Base-by-base conservation (phyloP, 2,888 invertebrate species). In the Agriopis aurantiaria region DNA sequence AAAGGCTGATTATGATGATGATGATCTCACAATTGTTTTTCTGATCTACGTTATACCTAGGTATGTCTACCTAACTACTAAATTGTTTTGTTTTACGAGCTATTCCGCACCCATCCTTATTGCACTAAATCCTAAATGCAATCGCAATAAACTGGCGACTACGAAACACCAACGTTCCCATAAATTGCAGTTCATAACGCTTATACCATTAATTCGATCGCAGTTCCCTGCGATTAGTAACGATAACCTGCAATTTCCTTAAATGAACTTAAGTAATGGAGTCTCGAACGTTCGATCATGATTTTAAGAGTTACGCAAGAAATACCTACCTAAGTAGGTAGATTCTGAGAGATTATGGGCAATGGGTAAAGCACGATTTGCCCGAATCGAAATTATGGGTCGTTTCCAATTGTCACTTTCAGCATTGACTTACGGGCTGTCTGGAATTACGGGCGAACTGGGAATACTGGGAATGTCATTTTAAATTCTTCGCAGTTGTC, bases 181-280 rank as follows among this genome's bases (percentile, higher is more conserved):
- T 68, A 58, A 64, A 12, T 62, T 8, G 41, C 49, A 53, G 58
- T 58, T 58, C 12, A 12, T 58, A 58, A 23, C 33, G 58, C 48
- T 45, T 58, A 52, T 48, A 45, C 33, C 48, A 59, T 43, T 58
- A 41, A 57, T 57, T 23, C 40, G 43, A 7, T 43, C n/a, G 14
- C 49, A 10, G 14, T 57, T 62, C 51, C 10, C 12, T 45, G 33
- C 61, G 57, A 63, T 68, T 64, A 68, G 48, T 51, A 41, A 68
- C 65, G n/a, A 48, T 43, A 64, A 65, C 68, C 66, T 51, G 59
- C 52, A 66, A 68, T 68, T 69, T 70, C 7, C 59, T 64, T 68
- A 68, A 70, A 70, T 64, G 60, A 68, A 63, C 70, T 58, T 68
- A 59, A 61, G 57, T 55, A 65, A 65, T 65, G 43, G 55, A 68